Base-by-base conservation (phyloP, 1,140 invertebrate genomes). In the Diorhabda sublineata region DNA sequence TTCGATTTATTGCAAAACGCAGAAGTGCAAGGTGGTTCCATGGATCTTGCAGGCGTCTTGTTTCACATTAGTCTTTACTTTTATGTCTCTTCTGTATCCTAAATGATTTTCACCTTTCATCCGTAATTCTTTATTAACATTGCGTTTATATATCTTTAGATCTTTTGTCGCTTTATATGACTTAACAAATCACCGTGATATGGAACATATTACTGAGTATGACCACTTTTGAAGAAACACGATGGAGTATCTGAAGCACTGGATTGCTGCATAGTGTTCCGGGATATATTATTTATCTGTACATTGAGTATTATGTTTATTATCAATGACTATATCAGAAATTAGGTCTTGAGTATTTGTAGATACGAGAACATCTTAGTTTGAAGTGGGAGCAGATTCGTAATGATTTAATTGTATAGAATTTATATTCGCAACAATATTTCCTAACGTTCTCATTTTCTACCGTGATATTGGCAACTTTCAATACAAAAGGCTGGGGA, bases 1-100 rank as follows among this genome's bases (percentile, higher is more conserved):
- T 64, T 64, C 3, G 63, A 64, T 52, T 64, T 64, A 43, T 64
- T 64, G 45, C 63, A 64, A 64, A 64, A 64, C 52, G 43, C 44
- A 64, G 63, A 56, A 64, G 63, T 47, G 45, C 45, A 26, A 5
- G 58, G 58, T 60, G 58, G 58, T 60, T 60, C 42, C 58, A 60
- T 60, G 58, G 42, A 60, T 60, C 58, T 60, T 60, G n/a, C 58
- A 60, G 58, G 58, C 58, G 58, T 60, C 11, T 7, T 60, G 58
- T 60, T 60, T 60, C 58, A 60, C 58, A 2, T 60, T 60, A 60
- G 42, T 5, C 58, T 60, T 26, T 60, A n/a, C 58, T 60, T 60
- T 60, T 60, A 5, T 60, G 58, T 60, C 58, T 60, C 58, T 60
- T 60, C 58, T 60, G 58, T 60, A 60, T 60, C 58, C 58, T 60